Base-by-base conservation (phyloP, 2,888 invertebrate species). In the Parnassius smintheus region DNA sequence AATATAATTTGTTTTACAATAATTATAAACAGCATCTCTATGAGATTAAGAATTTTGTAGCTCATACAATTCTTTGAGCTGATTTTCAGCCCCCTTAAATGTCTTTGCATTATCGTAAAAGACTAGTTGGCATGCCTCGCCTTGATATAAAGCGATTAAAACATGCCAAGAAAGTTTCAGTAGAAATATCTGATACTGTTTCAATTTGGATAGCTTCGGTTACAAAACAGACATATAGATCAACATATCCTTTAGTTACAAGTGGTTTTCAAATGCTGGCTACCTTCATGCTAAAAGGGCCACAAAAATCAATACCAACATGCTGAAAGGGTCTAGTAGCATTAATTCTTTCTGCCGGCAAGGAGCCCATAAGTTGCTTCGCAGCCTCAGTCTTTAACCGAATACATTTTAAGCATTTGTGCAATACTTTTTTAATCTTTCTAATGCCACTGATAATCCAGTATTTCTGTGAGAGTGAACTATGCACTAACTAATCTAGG, bases 121-220 rank as follows among this genome's bases (percentile, higher is more conserved):
- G 18, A 18, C 18, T 18, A 18, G 18, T 18, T 18, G 18, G 18
- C 18, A 18, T 18, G 18, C 18, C 18, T 18, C 18, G 18, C 18
- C 18, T 18, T 18, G 18, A 18, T 18, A 18, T 18, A 18, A 18
- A 18, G 8, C 69, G 56, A 8, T 66, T 60, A 9, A 69, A 61
- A 45, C 64, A 58, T 56, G 68, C 67, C 12, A 71, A 61, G 60
- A 70, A 70, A 18, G 18, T 18, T 1, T 66, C 45, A 3, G 65
- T 64, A 48, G 67, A 65, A 0, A 44, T 64, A 70, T 54, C 67
- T 18, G 18, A 18, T 18, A 18, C 18, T 18, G 18, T 18, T 18
- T 18, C 18, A 18, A 18, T 18, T 18, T 18, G 18, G 18, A 18
- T 60, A 11, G 66, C 66, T 51, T 66, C 65, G 3, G 64, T 65